These are phyloP conservation scores for Apostichopus japonicus DNA, from an alignment of 35 echinoderm and acorn worm species.

Conservation along the genomic window DNA sequence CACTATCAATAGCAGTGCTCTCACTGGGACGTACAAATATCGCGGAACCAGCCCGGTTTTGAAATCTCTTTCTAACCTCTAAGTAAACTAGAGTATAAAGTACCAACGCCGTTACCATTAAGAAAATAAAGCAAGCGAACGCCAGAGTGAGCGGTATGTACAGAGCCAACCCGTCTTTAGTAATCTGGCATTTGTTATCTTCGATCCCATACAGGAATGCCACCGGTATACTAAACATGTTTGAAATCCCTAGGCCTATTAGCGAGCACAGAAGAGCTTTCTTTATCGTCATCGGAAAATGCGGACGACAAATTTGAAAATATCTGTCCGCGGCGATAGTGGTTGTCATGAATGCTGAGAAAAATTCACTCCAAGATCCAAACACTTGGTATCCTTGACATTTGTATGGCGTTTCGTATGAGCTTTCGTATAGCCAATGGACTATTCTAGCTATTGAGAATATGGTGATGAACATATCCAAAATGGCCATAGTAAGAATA, in stretches of 20 bases:
- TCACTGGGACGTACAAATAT: constrained; percentile 38
- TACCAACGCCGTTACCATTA: constrained; percentile 63
- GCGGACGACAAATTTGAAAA: constrained; percentile 64
- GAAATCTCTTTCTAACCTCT: constrained; percentile 64
- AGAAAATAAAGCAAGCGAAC: constrained; percentile 44
- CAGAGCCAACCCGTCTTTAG: constrained; percentile 21
- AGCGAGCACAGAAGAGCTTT: constrained; percentile 44
- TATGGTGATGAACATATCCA: constrained; percentile 58
- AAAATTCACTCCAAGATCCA: constrained; percentile 70
- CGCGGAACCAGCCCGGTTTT: constrained; percentile 49
- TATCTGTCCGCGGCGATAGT: constrained; percentile 74
- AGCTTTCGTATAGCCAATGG: constrained; percentile 67
- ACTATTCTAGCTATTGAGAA: constrained; percentile 59
- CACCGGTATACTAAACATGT: constrained; percentile 43
- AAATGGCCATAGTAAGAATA: constrained; percentile 51
- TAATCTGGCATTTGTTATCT: constrained; percentile 43
- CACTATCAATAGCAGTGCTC: constrained; percentile 17
- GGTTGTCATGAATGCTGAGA: constrained; percentile 70
- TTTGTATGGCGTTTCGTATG: constrained; percentile 26
- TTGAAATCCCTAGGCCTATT: constrained; percentile 11
- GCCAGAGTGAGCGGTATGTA: constrained; percentile 36
- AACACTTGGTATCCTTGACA: constrained; percentile 58
- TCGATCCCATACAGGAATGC: constrained; percentile 47
- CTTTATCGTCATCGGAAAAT: constrained; percentile 51
- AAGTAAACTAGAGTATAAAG: constrained; percentile 68